Percentiles rank a stretch among this genome's conserved stretches.
Evolutionary conservation across 2,113 vertebrate genomes (phyloP).

Genomic region (Catharus minimus): DNA sequence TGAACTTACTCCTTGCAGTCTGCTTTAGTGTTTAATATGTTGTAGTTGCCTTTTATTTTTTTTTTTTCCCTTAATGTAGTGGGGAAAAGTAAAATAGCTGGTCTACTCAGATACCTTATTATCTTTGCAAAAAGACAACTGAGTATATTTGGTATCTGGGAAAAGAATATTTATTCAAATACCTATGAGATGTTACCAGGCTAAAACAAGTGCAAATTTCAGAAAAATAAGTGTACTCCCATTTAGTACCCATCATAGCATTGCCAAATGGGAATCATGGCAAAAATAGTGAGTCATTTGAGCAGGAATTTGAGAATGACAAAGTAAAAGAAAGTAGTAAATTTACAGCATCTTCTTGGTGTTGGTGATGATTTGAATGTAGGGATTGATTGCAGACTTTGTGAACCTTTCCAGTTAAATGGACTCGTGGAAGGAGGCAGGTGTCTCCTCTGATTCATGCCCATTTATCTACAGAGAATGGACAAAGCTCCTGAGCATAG

Average conservation of each 20-base stretch:
- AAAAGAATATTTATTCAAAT: neutral
- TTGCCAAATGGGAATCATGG: neutral
- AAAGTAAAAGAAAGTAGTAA: neutral
- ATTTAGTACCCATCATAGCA: neutral
- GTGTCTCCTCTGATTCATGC: neutral
- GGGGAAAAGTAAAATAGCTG: neutral
- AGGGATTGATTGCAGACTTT: neutral
- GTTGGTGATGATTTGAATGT: neutral
- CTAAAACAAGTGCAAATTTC: neutral
- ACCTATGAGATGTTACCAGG: neutral
- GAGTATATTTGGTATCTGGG: neutral
- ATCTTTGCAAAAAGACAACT: neutral
- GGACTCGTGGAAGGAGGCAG: neutral
- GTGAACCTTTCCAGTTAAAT: neutral
- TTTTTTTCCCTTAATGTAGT: neutral
- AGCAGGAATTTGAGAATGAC: neutral
- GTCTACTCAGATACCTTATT: neutral
- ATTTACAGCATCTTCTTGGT: neutral
- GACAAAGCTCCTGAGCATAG: neutral
- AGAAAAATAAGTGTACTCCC: neutral
- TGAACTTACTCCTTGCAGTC: conserved; percentile 61
- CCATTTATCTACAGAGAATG: neutral
- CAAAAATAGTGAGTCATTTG: neutral
- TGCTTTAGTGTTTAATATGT: conserved; percentile 19
- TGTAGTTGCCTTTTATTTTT: neutral